Evolutionary conservation across 2,113 vertebrate genomes (phyloP), one percentile per base, ranked within the genome.

Genomic region (Crotophaga sulcirostris): DNA sequence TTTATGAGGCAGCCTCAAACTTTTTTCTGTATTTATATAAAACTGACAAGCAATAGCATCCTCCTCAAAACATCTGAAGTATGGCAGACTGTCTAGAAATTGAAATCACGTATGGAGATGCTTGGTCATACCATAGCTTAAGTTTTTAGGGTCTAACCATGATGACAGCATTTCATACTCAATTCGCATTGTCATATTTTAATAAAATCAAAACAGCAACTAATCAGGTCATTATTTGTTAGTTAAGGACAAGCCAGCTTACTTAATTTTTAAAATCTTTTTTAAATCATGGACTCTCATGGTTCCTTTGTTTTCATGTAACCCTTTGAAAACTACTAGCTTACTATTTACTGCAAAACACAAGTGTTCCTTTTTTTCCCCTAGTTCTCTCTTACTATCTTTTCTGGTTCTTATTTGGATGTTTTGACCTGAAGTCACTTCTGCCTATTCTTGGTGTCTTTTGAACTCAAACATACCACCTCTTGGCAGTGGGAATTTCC

Each of bases 381-480:
- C 25, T 60, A 40, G 17, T 44, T 95, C 17, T 89, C 36, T 82
- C 52, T 67, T 73, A 18, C 56, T 84, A 56, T 85, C 40, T 94
- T 78, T 96, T 68, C 76, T 81, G 15, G 26, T 92, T 79, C 60
- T 95, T 64, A 16, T 94, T 87, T 88, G 38, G 87, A 70, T 95
- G 55, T 96, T 97, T 97, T 96, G 76, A 94, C 91, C 60, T 74
- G 78, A 97, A 97, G 93, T 82, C 49, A 78, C 87, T 95, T 92
- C 58, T 93, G 34, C 84, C 80, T 87, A 72, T 87, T 87, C 52
- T 94, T 3, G 1, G 25, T 97, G 76, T 91, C 90, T 97, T 94
- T 95, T 93, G 93, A 93, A 94, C 82, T 93, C 89, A 97, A 97
- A 94, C 59, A 92, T 26, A 89, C 87, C 96, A 95, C 40, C 93